These are phyloP conservation scores for Oreochromis grahami DNA, from an alignment of 2,797 vertebrate species.

Conservation along the genomic window DNA sequence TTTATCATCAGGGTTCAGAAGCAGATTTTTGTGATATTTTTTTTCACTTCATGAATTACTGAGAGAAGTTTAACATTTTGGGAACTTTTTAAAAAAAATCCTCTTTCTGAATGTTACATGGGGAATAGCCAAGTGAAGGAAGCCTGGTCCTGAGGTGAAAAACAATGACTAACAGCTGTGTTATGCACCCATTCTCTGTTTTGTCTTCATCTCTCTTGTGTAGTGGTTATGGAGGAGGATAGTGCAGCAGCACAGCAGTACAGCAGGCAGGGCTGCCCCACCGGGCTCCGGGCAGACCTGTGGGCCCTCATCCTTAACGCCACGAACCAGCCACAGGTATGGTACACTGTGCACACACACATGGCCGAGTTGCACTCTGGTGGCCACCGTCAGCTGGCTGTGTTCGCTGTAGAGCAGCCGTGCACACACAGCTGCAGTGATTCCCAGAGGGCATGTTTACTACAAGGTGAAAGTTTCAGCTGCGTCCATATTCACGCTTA, in stretches of 20 bases:
- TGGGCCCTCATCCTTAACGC: constrained; percentile 94
- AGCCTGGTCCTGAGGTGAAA: background rate
- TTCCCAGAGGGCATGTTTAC: constrained; percentile 43
- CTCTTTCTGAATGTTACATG: background rate
- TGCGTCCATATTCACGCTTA: background rate
- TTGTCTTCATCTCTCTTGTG: background rate
- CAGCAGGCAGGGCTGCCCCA: constrained; percentile 92
- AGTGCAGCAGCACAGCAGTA: constrained; percentile 95
- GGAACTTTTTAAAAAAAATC: too few species aligned
- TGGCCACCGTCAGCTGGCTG: background rate
- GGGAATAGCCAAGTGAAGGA: background rate
- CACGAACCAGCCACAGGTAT: constrained; percentile 90
- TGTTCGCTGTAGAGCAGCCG: constrained; percentile 13
- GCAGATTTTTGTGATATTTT: background rate
- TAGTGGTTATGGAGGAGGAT: constrained; percentile 88
- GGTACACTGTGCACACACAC: background rate
- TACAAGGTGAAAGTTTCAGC: constrained; percentile 1
- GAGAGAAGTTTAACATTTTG: background rate
- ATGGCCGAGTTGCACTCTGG: background rate
- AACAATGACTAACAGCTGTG: background rate
- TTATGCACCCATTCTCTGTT: background rate
- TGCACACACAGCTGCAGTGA: constrained; percentile 46
- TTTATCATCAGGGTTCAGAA: background rate
- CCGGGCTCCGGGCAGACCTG: constrained; percentile 87
- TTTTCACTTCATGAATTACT: background rate